These are phyloP conservation scores for Orchestes rusci DNA, from an alignment of 2,888 invertebrate genomes.

Conservation along the genomic window DNA sequence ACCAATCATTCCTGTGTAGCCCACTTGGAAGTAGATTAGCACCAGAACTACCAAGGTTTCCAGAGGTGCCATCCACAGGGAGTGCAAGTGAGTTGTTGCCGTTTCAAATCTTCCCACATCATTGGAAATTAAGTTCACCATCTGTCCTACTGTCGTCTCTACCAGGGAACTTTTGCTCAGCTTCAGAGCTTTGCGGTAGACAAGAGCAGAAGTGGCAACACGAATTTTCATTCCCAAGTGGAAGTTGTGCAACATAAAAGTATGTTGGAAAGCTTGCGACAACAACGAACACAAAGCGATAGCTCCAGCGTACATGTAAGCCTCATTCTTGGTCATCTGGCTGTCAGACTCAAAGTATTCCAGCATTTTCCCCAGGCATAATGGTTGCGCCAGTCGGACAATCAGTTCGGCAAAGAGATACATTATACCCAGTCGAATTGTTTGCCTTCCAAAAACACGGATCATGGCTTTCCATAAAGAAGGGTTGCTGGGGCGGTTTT, in stretches of 20 bases:
- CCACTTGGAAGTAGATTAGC: slow-evolving; percentile 45
- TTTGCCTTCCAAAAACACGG: slow-evolving; percentile 27
- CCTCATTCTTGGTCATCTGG: slow-evolving; percentile 46
- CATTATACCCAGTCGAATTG: slow-evolving; percentile 20
- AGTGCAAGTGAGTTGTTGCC: slow-evolving; percentile 22
- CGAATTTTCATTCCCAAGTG: slow-evolving; percentile 80
- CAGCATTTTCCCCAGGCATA: slow-evolving; percentile 42
- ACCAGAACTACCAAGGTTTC: slow-evolving; percentile 50
- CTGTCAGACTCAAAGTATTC: slow-evolving; percentile 50
- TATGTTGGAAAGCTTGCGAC: slow-evolving; percentile 55
- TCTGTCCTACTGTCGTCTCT: slow-evolving; percentile 66
- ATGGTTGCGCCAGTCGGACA: slow-evolving; percentile 9
- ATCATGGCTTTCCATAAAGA: slow-evolving; percentile 31
- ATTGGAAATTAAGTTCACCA: slow-evolving; percentile 58
- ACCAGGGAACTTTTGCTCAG: slow-evolving; percentile 76
- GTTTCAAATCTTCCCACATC: slow-evolving; percentile 79
- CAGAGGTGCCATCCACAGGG: slow-evolving; percentile 51
- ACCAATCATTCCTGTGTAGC: slow-evolving; percentile 37
- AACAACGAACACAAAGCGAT: slow-evolving; percentile 46
- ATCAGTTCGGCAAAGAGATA: slow-evolving; percentile 25
- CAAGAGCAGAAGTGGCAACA: slow-evolving; percentile 67
- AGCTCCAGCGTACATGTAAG: slow-evolving; percentile 68
- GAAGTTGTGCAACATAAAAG: slow-evolving; percentile 77
- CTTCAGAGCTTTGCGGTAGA: slow-evolving; percentile 64
- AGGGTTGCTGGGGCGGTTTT: slow-evolving; percentile 26